Percentiles rank a stretch among this genome's conserved stretches.
Evolutionary conservation across 2,113 vertebrate species (phyloP).

Genomic region (Lophius piscatorius): DNA sequence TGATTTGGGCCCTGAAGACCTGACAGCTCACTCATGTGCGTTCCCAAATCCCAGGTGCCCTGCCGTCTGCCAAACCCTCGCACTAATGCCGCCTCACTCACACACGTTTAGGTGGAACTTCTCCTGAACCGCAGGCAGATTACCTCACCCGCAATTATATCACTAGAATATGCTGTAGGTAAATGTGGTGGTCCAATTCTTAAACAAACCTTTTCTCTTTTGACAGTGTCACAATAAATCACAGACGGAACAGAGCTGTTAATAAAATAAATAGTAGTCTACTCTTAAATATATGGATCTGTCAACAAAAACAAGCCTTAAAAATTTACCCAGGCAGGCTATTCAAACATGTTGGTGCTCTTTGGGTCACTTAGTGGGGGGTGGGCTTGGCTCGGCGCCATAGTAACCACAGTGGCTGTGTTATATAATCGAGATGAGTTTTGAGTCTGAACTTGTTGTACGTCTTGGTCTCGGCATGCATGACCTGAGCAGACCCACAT

Average conservation of each 20-base stretch:
- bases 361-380: background rate
- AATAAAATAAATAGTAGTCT: slow-evolving; percentile 30
- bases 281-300: slow-evolving; percentile 7
- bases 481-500: slow-evolving; percentile 5
- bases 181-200: slow-evolving; percentile 17
- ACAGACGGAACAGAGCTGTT: slow-evolving; percentile 37
- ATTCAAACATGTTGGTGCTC: background rate
- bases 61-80: slow-evolving; percentile 44
- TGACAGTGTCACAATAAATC: slow-evolving; percentile 14
- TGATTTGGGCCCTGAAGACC: slow-evolving; percentile 65
- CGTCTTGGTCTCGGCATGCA: no score
- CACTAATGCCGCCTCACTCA: slow-evolving; percentile 15
- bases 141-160: slow-evolving; percentile 31
- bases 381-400: slow-evolving; percentile 4
- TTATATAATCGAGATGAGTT: slow-evolving; percentile 25
- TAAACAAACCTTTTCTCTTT: slow-evolving; percentile 9
- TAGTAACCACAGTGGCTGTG: background rate
- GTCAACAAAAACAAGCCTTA: background rate
- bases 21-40: slow-evolving; percentile 60
- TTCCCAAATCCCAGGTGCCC: slow-evolving; percentile 58
- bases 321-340: background rate
- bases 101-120: slow-evolving; percentile 54
- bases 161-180: slow-evolving; percentile 27
- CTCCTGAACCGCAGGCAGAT: slow-evolving; percentile 28
- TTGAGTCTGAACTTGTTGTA: background rate